Percentiles rank a stretch among this genome's conserved stretches.
phyloP scores from a whole-genome alignment of 2,113 vertebrate species.

The Siniperca knerii region DNA sequence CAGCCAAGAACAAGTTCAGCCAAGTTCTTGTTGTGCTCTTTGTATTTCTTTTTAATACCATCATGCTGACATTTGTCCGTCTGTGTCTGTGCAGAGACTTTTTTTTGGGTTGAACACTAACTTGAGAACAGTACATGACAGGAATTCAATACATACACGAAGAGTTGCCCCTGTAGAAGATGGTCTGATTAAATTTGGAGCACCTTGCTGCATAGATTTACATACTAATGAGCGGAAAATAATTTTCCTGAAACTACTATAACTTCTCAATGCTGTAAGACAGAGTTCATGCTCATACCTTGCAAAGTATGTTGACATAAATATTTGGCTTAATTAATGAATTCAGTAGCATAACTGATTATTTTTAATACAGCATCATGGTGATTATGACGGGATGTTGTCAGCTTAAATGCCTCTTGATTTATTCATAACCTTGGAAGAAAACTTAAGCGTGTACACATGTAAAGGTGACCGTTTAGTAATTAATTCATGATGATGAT shows the following conservation, averaged over 20 bases:
- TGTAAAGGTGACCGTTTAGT: conserved; percentile 35
- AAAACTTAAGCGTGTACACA: conserved; percentile 6
- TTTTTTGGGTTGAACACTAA: conserved; percentile 15
- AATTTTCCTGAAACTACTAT: conserved; percentile 10
- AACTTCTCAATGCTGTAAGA: neutral
- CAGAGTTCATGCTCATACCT: conserved; percentile 20
- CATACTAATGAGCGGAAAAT: conserved; percentile 43
- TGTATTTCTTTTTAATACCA: conserved; percentile 14
- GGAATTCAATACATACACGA: conserved; percentile 19
- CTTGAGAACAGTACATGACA: conserved; percentile 27
- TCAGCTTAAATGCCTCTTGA: conserved; percentile 36
- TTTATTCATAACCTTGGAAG: conserved; percentile 58
- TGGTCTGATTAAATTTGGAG: conserved; percentile 62
- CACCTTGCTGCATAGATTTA: conserved; percentile 56
- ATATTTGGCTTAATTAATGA: conserved; percentile 62
- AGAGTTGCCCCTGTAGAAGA: conserved; percentile 23
- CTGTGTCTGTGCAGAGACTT: neutral
- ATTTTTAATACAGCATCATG: conserved; percentile 19
- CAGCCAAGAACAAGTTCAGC: conserved; percentile 13
- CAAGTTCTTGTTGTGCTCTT: neutral
- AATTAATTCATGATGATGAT: conserved; percentile 37
- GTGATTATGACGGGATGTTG: conserved; percentile 31
- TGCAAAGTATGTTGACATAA: conserved; percentile 27
- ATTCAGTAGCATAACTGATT: conserved; percentile 60
- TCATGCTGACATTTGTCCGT: conserved; percentile 8